These are phyloP conservation scores for Loripinus fragilis DNA, from an alignment of 2,888 invertebrate species.

Conservation along the genomic window DNA sequence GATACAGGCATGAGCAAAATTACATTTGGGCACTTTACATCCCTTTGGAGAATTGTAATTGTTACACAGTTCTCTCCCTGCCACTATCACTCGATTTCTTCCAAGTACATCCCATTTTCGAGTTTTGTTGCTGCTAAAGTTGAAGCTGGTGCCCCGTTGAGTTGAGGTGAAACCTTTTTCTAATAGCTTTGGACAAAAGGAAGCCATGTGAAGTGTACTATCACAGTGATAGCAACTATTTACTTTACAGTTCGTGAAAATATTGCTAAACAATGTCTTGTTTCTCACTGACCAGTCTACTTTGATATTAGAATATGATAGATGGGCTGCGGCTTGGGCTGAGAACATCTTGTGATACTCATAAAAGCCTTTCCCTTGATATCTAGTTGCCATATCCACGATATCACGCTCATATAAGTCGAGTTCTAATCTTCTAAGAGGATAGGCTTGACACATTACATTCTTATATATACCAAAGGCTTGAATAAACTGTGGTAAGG, in stretches of 20 bases:
- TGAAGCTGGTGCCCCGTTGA: not conserved
- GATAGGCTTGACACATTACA: slow-evolving; percentile 27
- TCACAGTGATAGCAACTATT: slow-evolving; percentile 12
- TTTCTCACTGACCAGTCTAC: slow-evolving; percentile 30
- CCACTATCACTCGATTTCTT: not conserved
- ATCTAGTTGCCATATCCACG: slow-evolving; percentile 38
- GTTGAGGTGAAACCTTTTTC: not conserved
- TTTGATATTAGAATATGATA: slow-evolving; percentile 19
- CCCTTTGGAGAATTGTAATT: not conserved
- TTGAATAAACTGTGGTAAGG: slow-evolving; percentile 23
- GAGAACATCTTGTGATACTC: slow-evolving; percentile 38
- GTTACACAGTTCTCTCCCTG: not conserved
- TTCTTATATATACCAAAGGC: slow-evolving; percentile 42
- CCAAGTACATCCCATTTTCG: not conserved
- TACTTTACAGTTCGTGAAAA: slow-evolving; percentile 20
- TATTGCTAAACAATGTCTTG: slow-evolving; percentile 21
- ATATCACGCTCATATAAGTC: slow-evolving; percentile 41
- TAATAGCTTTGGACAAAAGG: slow-evolving; percentile 14
- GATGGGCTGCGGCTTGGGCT: slow-evolving; percentile 28
- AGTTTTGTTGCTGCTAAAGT: not conserved
- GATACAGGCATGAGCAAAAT: not conserved
- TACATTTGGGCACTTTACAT: not conserved
- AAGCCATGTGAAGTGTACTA: slow-evolving; percentile 20
- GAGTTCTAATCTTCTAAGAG: slow-evolving; percentile 19
- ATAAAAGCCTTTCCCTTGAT: slow-evolving; percentile 36